Conservation (phyloP, 2,113 vertebrate species). For the Brachyhypopomus gauderio region DNA sequence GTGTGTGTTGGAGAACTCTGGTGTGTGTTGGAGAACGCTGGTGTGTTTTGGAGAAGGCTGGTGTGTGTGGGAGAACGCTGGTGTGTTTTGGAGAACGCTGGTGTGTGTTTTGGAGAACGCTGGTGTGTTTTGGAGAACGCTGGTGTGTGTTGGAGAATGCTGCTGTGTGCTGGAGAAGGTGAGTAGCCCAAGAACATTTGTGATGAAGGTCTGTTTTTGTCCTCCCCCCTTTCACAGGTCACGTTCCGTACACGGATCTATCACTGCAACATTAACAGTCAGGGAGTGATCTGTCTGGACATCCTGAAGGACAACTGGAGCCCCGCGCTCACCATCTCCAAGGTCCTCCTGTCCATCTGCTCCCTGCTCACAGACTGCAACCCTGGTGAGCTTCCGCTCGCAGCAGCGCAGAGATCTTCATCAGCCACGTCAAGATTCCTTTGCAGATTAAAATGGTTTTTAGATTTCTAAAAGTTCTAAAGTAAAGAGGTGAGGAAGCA, state of each 20-base stretch:
- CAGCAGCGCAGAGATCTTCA: neutral
- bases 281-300: conserved; percentile 93
- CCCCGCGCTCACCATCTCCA: conserved; percentile 91
- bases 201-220: neutral
- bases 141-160: neutral
- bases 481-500: no score
- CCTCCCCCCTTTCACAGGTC: conserved; percentile 70
- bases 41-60: neutral
- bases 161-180: neutral
- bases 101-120: neutral
- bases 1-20: neutral
- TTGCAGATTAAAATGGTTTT: no score
- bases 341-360: conserved; percentile 92
- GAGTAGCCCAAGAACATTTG: no score
- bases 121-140: neutral
- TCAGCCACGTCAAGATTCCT: neutral
- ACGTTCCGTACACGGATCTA: conserved; percentile 92
- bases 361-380: conserved; percentile 93
- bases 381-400: conserved; percentile 77
- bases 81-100: neutral
- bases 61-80: neutral
- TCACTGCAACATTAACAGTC: conserved; percentile 95
- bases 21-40: neutral
- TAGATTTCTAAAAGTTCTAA: no score
- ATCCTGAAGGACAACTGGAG: conserved; percentile 95